These are phyloP conservation scores for Adelphocoris suturalis DNA, from an alignment of 2,888 invertebrate genomes.

Conservation along the genomic window DNA sequence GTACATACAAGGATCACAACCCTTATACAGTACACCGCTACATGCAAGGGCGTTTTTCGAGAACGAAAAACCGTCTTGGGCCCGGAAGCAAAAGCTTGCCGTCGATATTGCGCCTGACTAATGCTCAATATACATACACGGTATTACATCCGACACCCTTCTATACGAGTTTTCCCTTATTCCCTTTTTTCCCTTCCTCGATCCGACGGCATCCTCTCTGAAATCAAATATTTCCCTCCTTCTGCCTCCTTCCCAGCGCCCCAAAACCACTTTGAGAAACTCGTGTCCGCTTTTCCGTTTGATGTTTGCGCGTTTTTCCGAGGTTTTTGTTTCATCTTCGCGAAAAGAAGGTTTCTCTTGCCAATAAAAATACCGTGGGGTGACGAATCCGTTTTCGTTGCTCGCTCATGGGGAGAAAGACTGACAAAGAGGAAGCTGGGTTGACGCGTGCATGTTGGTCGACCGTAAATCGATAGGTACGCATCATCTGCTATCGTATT, in stretches of 20 bases:
- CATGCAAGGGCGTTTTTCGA: conserved; percentile 9
- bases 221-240: conserved; percentile 60
- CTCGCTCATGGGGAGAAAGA: neutral
- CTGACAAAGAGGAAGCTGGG: too few relatives aligned
- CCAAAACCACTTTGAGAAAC: neutral
- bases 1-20: conserved; percentile 46
- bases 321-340: conserved; percentile 22
- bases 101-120: conserved; percentile 65
- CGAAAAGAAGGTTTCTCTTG: neutral
- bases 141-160: conserved; percentile 60
- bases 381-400: neutral
- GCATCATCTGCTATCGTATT: too few relatives aligned
- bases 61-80: conserved; percentile 53
- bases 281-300: neutral
- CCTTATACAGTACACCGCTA: conserved; percentile 22
- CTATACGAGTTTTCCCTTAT: conserved; percentile 13
- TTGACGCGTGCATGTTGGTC: too few relatives aligned
- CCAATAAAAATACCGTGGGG: too few relatives aligned
- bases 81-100: conserved; percentile 26
- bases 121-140: conserved; percentile 65
- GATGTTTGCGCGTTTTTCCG: neutral
- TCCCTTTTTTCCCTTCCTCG: neutral
- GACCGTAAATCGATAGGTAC: too few relatives aligned
- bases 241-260: neutral
- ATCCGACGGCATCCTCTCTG: conserved; percentile 35